Evolutionary conservation across 2,113 vertebrate genomes (phyloP), one percentile per base, ranked within the genome.

Genomic region (Notarius quadriscutis): DNA sequence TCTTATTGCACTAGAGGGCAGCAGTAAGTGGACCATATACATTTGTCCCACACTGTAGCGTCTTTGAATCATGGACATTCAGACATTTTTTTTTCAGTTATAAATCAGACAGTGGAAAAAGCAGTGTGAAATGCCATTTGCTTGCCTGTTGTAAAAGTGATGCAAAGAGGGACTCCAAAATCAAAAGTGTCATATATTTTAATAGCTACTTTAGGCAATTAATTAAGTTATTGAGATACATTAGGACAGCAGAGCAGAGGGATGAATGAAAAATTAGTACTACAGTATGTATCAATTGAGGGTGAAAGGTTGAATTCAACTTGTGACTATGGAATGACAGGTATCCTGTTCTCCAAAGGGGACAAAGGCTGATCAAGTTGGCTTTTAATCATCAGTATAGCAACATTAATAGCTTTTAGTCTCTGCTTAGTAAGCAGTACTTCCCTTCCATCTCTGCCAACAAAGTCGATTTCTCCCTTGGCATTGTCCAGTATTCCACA

Each of bases 1-100:
- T 60, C 12, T 57, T 20, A 60, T 81, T 2, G 1, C 79, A 41
- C 79, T 81, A 81, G 79, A 81, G 55, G 79, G 79, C 79, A 60
- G 79, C 17, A 80, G 50, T 34, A 11, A 30, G 7, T 58, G 15
- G 7, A 7, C 57, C 25, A 27, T 27, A n/a, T 53, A 77, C 22
- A 50, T 25, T 9, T 51, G 41, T 22, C 50, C 74, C 74, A 51
- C 20, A 25, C 9, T 51, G 17, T 51, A 75, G 20, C 4, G 12
- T 7, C 2, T 22, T 75, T 15, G 50, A 50, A 10, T 75, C 48
- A 75, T 75, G 4, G 9, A 6, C 41, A 11, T 22, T 51, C 10
- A 75, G 18, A 51, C 22, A 50, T 50, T 50, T 11, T 75, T 12
- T 75, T 75, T 51, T 5, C 8, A 50, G 12, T 25, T 75, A 48